A percentile compares a stretch with the other conserved stretches of the same genome.
These are phyloP conservation scores for Tinamus major DNA, from an alignment of 2,797 vertebrate species.

Conservation along the genomic window DNA sequence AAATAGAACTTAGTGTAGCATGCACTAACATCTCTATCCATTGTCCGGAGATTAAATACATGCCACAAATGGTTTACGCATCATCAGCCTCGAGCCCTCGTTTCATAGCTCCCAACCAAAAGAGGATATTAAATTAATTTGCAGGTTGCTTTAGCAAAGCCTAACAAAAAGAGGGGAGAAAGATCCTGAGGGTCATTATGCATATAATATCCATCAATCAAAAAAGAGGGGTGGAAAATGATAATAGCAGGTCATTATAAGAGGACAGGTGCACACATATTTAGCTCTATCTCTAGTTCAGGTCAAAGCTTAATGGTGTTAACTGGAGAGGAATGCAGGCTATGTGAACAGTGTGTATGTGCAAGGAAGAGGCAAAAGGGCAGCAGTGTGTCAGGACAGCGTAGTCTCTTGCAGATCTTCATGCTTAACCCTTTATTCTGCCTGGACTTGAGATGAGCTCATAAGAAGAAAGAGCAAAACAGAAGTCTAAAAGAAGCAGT, in stretches of 20 bases:
- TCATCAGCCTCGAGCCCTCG: conserved; percentile 85
- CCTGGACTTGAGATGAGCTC: not conserved
- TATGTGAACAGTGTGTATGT: conserved; percentile 37
- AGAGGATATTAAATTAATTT: conserved; percentile 91
- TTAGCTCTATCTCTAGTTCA: conserved; percentile 56
- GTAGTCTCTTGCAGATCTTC: not conserved
- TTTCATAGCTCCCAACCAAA: conserved; percentile 86
- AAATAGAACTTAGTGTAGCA: conserved; percentile 91
- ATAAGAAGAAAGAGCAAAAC: not conserved
- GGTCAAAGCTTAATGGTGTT: conserved; percentile 68
- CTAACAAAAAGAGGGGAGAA: conserved; percentile 74
- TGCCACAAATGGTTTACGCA: conserved; percentile 89
- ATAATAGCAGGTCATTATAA: conserved; percentile 72
- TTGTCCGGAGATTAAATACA: conserved; percentile 91
- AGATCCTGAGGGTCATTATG: conserved; percentile 72
- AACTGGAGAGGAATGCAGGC: conserved; percentile 53
- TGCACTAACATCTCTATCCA: conserved; percentile 91
- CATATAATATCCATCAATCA: conserved; percentile 80
- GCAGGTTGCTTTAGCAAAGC: conserved; percentile 88
- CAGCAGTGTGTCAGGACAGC: conserved; percentile 44
- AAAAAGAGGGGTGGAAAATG: conserved; percentile 69
- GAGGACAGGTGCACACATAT: conserved; percentile 71
- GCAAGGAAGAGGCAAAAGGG: conserved; percentile 54
- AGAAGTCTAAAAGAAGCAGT: not conserved
- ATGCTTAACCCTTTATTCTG: conserved; percentile 40